A percentile compares a stretch with the other conserved stretches of the same genome.
These are phyloP conservation scores for Penaeus monodon DNA, from an alignment of 2,888 invertebrate genomes.

Conservation along the genomic window DNA sequence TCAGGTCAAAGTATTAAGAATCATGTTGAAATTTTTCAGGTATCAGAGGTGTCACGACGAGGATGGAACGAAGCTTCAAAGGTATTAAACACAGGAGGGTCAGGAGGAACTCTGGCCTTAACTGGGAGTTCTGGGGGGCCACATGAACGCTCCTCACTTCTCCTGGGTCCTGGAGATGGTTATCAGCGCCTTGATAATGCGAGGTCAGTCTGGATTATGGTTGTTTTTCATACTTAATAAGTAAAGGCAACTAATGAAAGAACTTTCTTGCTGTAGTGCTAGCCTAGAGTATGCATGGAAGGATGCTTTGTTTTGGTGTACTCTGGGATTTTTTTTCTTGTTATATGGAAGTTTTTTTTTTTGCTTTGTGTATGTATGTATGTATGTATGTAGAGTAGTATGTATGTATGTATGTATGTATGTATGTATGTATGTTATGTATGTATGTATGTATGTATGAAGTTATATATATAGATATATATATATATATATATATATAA, in stretches of 20 bases:
- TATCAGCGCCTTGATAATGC: constrained; percentile 58
- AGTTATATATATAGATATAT: too few relatives aligned
- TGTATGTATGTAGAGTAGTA: background rate
- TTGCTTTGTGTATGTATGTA: background rate
- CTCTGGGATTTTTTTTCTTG: too few relatives aligned
- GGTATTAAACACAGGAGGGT: constrained; percentile 44
- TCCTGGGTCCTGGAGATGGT: constrained; percentile 51
- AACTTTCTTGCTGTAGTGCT: too few relatives aligned
- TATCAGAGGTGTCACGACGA: constrained; percentile 53
- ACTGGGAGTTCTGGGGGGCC: constrained; percentile 50
- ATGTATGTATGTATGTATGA: background rate
- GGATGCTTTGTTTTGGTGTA: too few relatives aligned
- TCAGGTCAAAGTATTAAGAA: background rate
- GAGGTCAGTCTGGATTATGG: background rate
- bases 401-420: background rate
- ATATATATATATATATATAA: constrained; percentile 11
- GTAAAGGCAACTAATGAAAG: too few relatives aligned
- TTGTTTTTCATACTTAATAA: background rate
- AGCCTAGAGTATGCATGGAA: too few relatives aligned
- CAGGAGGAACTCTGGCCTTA: constrained; percentile 46
- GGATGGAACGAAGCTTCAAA: constrained; percentile 52
- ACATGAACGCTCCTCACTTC: constrained; percentile 52
- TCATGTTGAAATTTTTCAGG: constrained; percentile 24
- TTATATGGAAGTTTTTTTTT: background rate
- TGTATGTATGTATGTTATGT: background rate